A percentile compares a stretch with the other conserved stretches of the same genome.
These are phyloP conservation scores for Stenodema calcarata DNA, from an alignment of 2,888 invertebrate species.

Conservation along the genomic window DNA sequence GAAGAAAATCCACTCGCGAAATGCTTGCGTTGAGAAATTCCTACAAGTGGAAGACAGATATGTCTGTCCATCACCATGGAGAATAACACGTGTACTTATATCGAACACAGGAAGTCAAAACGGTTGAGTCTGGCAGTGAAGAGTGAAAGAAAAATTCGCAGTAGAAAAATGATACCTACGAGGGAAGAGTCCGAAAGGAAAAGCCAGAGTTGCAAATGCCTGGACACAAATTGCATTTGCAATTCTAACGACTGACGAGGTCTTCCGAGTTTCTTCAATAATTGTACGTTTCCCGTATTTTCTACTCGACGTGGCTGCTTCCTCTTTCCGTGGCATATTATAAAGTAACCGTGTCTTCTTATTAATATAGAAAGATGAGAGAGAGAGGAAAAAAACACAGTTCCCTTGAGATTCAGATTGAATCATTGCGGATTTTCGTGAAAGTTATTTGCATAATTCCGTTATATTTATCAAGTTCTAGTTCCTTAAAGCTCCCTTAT, in stretches of 20 bases:
- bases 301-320: constrained; percentile 5
- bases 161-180: constrained; percentile 1
- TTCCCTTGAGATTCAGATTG: neutral
- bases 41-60: too few species aligned
- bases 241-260: constrained; percentile 44
- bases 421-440: neutral
- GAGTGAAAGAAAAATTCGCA: neutral
- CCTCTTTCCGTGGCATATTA: neutral
- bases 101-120: too few species aligned
- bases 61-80: too few species aligned
- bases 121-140: neutral
- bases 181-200: constrained; percentile 3
- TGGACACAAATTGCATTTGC: constrained; percentile 48
- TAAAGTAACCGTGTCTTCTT: constrained; percentile 7
- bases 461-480: constrained; percentile 22
- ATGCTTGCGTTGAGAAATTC: too few species aligned
- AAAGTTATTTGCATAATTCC: constrained; percentile 26
- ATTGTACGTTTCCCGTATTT: constrained; percentile 45
- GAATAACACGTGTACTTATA: too few species aligned
- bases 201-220: constrained; percentile 28
- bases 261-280: constrained; percentile 37
- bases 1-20: too few species aligned
- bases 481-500: constrained; percentile 13
- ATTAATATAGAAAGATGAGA: neutral
- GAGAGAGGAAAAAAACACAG: neutral